Base-by-base conservation (phyloP, 2,888 invertebrate genomes). In the Pediacus dermestoides region DNA sequence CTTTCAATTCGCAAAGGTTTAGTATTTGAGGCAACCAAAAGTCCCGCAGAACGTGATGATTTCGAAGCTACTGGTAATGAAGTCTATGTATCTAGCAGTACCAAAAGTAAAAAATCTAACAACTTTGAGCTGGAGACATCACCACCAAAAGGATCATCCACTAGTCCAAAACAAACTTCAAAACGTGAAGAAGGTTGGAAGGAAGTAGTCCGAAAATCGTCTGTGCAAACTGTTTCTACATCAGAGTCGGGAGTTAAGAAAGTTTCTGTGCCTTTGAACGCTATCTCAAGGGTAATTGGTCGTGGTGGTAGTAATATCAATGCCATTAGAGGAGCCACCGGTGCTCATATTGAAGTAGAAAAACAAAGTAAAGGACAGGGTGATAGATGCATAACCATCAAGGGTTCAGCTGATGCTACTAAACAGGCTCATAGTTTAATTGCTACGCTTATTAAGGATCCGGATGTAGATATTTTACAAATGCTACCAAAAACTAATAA, bases 241-340 rank as follows among this genome's bases (percentile, higher is more conserved):
- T 55, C 50, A 8, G 64, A 66, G 32, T 57, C 70, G 57, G 81
- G 86, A 8, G 83, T 85, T 52, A 94, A 94, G 73, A 94, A 93
- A 71, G 91, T 97, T 28, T 86, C 87, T 9, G 95, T 99, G 42
- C 92, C 94, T 35, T 82, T 92, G 13, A 88, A 88, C 67, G 95
- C 94, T 28, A 96, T 97, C 45, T 94, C 95, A 42, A 80, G 97
- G 37, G 95, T 99, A 34, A 99, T 99, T 62, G 97, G 97, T 0
- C 83, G 97, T 57, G 94, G 90, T 16, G 97, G 97, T 31, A 89
- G 88, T 72, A 97, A 97, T 71, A 96, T 99, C 61, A 99, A 99
- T 73, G 93, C 96, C 7, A 96, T 99, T 64, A 79, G 97, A 41
- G 90, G 91, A 39, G 88, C 92, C 34, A 96, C 97, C 16, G 94